Evolutionary conservation across 2,113 vertebrate species (phyloP).

Genomic region (Odocoileus hemionus): DNA sequence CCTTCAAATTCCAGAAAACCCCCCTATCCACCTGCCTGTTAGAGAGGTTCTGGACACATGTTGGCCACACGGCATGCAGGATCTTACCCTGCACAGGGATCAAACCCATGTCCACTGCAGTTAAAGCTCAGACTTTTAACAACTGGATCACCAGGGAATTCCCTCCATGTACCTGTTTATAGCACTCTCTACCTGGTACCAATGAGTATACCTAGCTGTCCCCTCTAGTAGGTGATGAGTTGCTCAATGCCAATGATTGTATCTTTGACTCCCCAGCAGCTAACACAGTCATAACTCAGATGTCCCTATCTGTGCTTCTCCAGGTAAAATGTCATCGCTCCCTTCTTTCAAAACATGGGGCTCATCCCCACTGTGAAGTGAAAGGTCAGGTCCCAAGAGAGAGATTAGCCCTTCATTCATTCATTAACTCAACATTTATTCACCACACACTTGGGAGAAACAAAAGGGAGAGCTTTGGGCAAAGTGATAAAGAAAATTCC

Average conservation of each 20-base stretch:
- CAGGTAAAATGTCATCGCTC: not conserved
- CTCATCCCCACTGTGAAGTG: not conserved
- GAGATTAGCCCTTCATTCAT: not conserved
- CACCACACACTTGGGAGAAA: not conserved
- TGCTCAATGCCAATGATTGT: not conserved
- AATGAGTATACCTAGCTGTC: not conserved
- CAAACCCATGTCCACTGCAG: not conserved
- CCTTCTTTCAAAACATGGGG: not conserved
- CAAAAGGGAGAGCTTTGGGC: not conserved
- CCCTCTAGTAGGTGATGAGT: not conserved
- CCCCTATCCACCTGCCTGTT: not conserved
- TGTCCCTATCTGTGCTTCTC: not conserved
- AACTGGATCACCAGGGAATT: not conserved
- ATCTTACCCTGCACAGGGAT: not conserved
- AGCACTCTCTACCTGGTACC: not conserved
- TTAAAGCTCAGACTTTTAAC: not conserved
- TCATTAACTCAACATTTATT: not conserved
- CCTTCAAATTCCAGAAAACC: not conserved
- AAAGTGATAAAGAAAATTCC: not conserved
- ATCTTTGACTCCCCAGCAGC: not conserved
- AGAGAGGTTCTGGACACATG: not conserved
- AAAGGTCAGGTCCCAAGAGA: not conserved
- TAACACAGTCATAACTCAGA: not conserved
- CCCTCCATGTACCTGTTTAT: not conserved
- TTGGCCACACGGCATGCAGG: not conserved